Conservation (phyloP, 2,113 vertebrate species). For the Calidris pygmaea region DNA sequence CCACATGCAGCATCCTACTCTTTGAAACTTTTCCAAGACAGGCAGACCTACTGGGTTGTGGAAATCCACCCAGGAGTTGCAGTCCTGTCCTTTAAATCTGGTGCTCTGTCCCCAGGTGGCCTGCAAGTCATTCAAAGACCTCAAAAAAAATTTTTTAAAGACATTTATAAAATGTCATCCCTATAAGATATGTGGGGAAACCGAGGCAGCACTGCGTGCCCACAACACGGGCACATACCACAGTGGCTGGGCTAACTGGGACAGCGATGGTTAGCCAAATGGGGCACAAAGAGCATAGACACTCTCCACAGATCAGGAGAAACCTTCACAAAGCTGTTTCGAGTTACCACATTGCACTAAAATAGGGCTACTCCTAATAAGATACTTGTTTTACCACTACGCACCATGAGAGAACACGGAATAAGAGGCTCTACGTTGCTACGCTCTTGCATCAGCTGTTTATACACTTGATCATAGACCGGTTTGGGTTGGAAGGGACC, state of each 20-base stretch:
- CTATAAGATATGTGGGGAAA: accelerated
- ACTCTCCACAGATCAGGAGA: neutral
- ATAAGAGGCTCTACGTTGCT: neutral
- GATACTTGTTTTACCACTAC: neutral
- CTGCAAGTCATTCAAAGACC: neutral
- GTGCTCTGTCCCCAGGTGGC: neutral
- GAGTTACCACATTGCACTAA: neutral
- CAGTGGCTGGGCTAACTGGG: neutral
- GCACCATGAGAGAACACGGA: neutral
- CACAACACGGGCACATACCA: neutral
- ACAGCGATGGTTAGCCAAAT: neutral
- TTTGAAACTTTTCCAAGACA: neutral
- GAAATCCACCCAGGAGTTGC: neutral
- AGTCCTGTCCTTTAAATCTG: neutral
- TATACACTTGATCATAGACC: neutral
- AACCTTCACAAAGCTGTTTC: neutral
- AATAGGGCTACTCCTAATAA: neutral
- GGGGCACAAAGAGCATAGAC: neutral
- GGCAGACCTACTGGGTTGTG: neutral
- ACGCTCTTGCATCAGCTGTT: slow-evolving; percentile 7
- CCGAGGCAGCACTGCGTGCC: neutral
- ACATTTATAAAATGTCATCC: neutral
- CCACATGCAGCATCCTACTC: neutral
- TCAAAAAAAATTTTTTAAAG: neutral
- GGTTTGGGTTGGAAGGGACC: too few relatives aligned